Base-by-base conservation (phyloP, 2,888 invertebrate genomes). In the Cephus sareptanus region DNA sequence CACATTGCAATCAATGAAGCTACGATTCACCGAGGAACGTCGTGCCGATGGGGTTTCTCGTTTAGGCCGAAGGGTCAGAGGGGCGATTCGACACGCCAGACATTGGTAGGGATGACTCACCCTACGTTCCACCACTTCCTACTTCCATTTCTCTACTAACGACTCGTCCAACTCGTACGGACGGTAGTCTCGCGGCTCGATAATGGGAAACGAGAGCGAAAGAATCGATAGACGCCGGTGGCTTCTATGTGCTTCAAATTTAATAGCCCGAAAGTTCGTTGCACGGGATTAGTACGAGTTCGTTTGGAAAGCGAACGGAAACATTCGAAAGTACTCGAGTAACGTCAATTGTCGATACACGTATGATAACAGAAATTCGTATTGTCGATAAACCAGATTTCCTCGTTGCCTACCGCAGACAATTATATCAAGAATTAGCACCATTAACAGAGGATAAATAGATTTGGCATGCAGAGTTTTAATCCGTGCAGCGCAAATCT, bases 1-100 rank as follows among this genome's bases (percentile, higher is more conserved):
- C 85, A 86, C 86, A 84, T 86, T 82, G 87, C 89, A 90, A 90
- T 90, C 90, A 90, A 90, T 90, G 90, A 90, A 90, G 89, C 89
- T 87, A 89, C 89, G 90, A 88, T 88, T 89, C 88, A 87, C 87
- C 87, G 84, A 86, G 85, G 90, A 89, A 87, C 87, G 84, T 84
- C 87, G 89, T 89, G 85, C 75, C 79, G 79, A 73, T 35, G 30
- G 34, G 71, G 23, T 71, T 31, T 31, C 71, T 13, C 71, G 31
- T 34, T 71, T 71, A 31, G 9, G 23, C 9, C 2, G 23, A 56
- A 56, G 56, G 56, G 56, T 56, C 56, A 23, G 56, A 56, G 56
- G 56, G 56, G 56, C 23, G 23, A 56, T 23, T 56, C 23, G 56
- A 56, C 23, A 23, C 23, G 56, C 56, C 56, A 56, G 56, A 9